phyloP scores from a whole-genome alignment of 2,797 vertebrate genomes.

The Coranthus polyacanthus region DNA sequence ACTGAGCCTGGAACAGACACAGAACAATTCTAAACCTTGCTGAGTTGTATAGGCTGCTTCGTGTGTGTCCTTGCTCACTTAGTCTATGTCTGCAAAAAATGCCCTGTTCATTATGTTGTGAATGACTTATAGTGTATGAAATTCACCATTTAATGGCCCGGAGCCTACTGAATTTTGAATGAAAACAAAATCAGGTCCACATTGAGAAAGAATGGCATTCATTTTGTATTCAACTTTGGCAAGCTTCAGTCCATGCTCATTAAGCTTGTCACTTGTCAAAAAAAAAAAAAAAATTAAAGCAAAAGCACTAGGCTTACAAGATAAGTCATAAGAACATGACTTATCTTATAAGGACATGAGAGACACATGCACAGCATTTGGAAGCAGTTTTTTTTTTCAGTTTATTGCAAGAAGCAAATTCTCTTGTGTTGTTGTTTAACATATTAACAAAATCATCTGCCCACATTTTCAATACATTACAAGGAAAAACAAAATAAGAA shows the following conservation, averaged over 20 bases:
- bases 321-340: too few species aligned
- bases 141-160: conserved; percentile 32
- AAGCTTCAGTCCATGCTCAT: conserved; percentile 42
- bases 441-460: neutral
- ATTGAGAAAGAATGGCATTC: conserved; percentile 40
- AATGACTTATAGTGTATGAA: conserved; percentile 31
- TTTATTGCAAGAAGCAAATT: conserved; percentile 12
- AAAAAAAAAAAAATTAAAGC: conserved; percentile 39
- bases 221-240: conserved; percentile 59
- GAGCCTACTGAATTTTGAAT: conserved; percentile 55
- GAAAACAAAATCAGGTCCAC: conserved; percentile 50
- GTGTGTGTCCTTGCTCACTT: neutral
- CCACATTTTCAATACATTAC: neutral
- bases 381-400: conserved; percentile 23
- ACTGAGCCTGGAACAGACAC: conserved; percentile 5
- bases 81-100: neutral
- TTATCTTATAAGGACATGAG: conserved; percentile 16
- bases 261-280: conserved; percentile 42
- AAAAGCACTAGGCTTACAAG: conserved; percentile 21
- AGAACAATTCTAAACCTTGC: conserved; percentile 15
- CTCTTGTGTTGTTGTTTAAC: neutral
- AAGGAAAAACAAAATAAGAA: neutral
- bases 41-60: neutral
- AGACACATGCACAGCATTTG: neutral
- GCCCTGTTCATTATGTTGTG: conserved; percentile 23